phyloP scores from a whole-genome alignment of 2,797 vertebrate species.

The Parauchenoglanis ngamensis region DNA sequence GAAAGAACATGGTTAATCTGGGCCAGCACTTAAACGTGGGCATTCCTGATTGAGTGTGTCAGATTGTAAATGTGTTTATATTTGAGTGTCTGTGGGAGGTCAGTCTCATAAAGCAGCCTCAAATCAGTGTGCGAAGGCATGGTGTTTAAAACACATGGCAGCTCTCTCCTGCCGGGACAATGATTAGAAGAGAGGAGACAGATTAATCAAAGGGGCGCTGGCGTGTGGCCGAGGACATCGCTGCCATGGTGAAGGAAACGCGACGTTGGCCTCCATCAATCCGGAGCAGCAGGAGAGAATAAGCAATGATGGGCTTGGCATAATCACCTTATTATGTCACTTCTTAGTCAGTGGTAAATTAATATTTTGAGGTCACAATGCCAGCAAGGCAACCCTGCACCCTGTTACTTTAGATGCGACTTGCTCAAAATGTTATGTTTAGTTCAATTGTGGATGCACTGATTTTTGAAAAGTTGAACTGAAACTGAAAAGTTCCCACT shows the following conservation, averaged over 20 bases:
- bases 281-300: conserved; percentile 45
- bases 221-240: conserved; percentile 70
- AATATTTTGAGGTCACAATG: conserved; percentile 69
- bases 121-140: conserved; percentile 44
- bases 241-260: conserved; percentile 74
- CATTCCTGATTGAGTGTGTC: conserved; percentile 18
- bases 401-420: conserved; percentile 52
- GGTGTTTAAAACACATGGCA: conserved; percentile 52
- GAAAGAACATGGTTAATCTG: neutral
- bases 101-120: conserved; percentile 48
- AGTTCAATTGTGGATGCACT: conserved; percentile 21
- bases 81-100: conserved; percentile 30
- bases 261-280: conserved; percentile 72
- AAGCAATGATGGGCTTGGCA: conserved; percentile 59
- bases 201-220: conserved; percentile 71
- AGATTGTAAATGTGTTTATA: conserved; percentile 1
- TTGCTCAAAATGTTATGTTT: conserved; percentile 46
- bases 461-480: neutral
- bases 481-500: neutral
- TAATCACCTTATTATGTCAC: conserved; percentile 78
- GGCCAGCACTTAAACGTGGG: neutral
- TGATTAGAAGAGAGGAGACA: conserved; percentile 77
- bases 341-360: conserved; percentile 71
- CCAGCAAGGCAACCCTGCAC: conserved; percentile 26
- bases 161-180: conserved; percentile 65